Base-by-base conservation (phyloP, 2,888 invertebrate genomes). In the Helleia helle region DNA sequence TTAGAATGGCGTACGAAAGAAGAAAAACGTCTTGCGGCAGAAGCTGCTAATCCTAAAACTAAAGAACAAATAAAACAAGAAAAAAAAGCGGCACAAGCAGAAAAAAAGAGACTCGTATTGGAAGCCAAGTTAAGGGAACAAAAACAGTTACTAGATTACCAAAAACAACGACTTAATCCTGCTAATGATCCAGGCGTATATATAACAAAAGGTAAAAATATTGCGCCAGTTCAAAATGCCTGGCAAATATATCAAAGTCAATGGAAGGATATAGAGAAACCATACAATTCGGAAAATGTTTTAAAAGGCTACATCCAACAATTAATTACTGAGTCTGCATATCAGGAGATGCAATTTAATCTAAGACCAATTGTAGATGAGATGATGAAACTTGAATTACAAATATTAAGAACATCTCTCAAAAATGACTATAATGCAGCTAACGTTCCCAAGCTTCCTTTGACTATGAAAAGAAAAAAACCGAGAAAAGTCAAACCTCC, bases 291-390 rank as follows among this genome's bases (percentile, higher is more conserved):
- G 24, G 68, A 87, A 31, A 88, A 92, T 62, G 87, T 87, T 3
- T 62, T 86, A 9, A 90, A 88, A 64, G 87, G 87, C 15, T 86
- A 87, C 52, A 89, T 93, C 49, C 74, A 86, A 53, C 86, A 90
- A 48, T 65, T 93, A 24, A 87, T 94, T 27, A 88, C 87, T 6
- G 89, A 90, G 51, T 86, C 89, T 46, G 88, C 90, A 48, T 87
- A 89, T 47, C 71, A 86, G 42, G 88, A 91, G 47, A 80, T 91
- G 39, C 89, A 92, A 41, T 54, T 88, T 17, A 87, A 93, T 58
- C 74, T 93, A 22, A 77, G 92, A n/a, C 71, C 86, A 25, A 77
- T 89, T 34, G 92, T 93, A 1, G 94, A 94, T 58, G 89, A 89
- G 52, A 56, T 87, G 51, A 90, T 91, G 90, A 79, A 83, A 53